Evolutionary conservation across 1,140 invertebrate genomes (phyloP).

Genomic region (Drosophila lacteicornis): DNA sequence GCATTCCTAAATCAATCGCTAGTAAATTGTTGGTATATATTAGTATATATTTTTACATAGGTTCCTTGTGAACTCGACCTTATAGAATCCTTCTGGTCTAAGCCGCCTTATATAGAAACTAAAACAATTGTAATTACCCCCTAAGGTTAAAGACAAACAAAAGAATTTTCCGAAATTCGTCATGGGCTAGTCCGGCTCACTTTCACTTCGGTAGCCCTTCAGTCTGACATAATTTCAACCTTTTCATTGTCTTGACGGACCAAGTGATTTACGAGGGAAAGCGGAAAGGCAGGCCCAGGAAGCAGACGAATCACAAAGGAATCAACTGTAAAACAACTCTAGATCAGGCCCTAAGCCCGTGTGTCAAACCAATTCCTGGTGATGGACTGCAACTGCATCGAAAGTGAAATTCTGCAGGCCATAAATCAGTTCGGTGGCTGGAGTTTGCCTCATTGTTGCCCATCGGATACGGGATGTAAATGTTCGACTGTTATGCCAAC

Average conservation of each 20-base stretch:
- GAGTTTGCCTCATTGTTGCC: slow-evolving; percentile 23
- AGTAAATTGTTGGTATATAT: not conserved
- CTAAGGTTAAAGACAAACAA: slow-evolving; percentile 3
- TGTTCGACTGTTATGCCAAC: slow-evolving; percentile 64
- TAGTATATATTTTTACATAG: no score
- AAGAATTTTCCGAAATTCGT: slow-evolving; percentile 28
- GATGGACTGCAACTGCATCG: slow-evolving; percentile 45
- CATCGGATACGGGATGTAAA: slow-evolving; percentile 60
- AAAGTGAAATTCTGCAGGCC: slow-evolving; percentile 66
- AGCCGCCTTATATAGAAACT: not conserved
- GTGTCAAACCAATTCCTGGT: slow-evolving; percentile 18
- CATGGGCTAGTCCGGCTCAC: slow-evolving; percentile 23
- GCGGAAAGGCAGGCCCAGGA: slow-evolving; percentile 30
- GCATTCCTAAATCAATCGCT: not conserved
- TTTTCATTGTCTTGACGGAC: slow-evolving; percentile 43
- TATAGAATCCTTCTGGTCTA: no score
- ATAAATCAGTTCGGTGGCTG: slow-evolving; percentile 58
- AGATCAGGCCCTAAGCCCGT: slow-evolving; percentile 32
- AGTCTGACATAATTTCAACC: slow-evolving; percentile 19
- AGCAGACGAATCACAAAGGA: slow-evolving; percentile 21
- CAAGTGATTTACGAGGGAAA: slow-evolving; percentile 74
- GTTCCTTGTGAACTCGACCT: not conserved
- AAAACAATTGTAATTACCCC: slow-evolving; percentile 33
- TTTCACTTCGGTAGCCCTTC: slow-evolving; percentile 55
- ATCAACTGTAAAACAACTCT: slow-evolving; percentile 23